These are phyloP conservation scores for Notodonta dromedarius DNA, from an alignment of 2,888 invertebrate species.

Conservation along the genomic window DNA sequence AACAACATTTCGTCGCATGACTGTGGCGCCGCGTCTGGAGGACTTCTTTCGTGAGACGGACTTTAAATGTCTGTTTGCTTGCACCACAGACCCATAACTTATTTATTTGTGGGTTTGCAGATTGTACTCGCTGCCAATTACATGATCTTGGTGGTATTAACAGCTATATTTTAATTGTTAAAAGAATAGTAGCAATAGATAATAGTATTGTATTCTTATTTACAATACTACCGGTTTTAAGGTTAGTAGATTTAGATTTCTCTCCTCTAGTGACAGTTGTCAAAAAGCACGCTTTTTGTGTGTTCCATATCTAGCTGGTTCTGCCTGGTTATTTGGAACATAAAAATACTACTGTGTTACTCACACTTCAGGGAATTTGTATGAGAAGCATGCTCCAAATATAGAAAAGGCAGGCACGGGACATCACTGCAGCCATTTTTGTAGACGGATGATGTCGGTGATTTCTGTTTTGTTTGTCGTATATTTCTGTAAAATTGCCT, in stretches of 20 bases:
- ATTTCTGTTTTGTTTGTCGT: constrained; percentile 20
- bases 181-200: no score
- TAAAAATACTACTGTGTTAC: constrained; percentile 1
- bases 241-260: not conserved
- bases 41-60: no score
- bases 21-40: no score
- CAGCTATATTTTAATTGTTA: no score
- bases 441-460: constrained; percentile 22
- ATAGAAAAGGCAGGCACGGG: not conserved
- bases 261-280: constrained; percentile 33
- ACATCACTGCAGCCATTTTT: constrained; percentile 33
- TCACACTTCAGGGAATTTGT: not conserved
- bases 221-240: no score
- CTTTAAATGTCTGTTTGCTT: no score
- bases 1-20: no score
- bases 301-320: constrained; percentile 17
- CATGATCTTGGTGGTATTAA: no score
- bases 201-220: no score
- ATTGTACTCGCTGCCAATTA: no score
- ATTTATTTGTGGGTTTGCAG: no score
- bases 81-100: no score
- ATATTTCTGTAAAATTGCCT: constrained; percentile 16
- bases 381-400: constrained; percentile 17
- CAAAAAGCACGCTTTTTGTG: constrained; percentile 32
- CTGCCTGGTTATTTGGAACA: not conserved